Conservation (phyloP, 2,888 invertebrate genomes). For the Drosophila fungiperda region DNA sequence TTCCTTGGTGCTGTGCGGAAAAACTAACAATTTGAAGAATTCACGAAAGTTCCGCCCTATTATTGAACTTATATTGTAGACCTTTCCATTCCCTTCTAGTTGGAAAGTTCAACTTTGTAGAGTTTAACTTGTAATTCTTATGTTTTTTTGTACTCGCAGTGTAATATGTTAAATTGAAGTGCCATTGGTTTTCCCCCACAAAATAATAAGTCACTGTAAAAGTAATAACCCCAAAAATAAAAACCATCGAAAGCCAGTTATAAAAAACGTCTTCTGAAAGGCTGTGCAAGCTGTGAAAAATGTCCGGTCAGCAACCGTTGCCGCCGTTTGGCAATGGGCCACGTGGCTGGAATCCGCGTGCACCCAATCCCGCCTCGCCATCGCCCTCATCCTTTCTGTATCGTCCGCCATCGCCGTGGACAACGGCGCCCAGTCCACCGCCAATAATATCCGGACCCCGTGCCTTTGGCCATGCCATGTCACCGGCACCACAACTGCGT, state of each 20-base stretch:
- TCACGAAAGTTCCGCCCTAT: background rate
- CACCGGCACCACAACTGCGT: constrained; percentile 85
- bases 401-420: constrained; percentile 91
- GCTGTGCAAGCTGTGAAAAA: constrained; percentile 56
- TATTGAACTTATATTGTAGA: no score
- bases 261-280: constrained; percentile 23
- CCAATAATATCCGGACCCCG: constrained; percentile 89
- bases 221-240: background rate
- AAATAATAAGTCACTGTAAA: constrained; percentile 12
- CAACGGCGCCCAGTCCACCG: constrained; percentile 89
- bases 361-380: constrained; percentile 80
- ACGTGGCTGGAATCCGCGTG: constrained; percentile 84
- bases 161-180: constrained; percentile 70
- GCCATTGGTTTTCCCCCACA: constrained; percentile 24
- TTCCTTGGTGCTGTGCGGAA: constrained; percentile 8
- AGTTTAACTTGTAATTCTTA: background rate
- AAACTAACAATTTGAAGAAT: background rate
- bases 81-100: no score
- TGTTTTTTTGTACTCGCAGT: constrained; percentile 44
- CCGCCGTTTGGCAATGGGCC: constrained; percentile 82
- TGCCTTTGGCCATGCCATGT: constrained; percentile 84
- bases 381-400: constrained; percentile 88
- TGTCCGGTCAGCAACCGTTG: constrained; percentile 84
- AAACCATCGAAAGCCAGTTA: constrained; percentile 4
- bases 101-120: background rate